Conservation (phyloP, 2,888 invertebrate genomes). For the Noctua fimbriata region DNA sequence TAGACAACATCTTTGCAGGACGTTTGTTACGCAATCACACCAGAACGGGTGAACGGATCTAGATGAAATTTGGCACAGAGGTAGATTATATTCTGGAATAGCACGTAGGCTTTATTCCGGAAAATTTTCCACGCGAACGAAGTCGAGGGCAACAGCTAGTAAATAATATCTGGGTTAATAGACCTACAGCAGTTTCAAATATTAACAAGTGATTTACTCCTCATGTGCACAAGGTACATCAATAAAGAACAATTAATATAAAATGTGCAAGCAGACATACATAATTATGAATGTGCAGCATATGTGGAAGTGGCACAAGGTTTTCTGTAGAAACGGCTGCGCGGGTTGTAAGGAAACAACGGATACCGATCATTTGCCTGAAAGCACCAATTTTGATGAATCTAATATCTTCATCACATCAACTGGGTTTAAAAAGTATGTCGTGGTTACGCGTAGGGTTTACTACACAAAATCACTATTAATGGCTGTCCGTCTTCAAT, state of each 20-base stretch:
- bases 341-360: slow-evolving; percentile 75
- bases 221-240: slow-evolving; percentile 28
- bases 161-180: slow-evolving; percentile 17
- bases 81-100: not conserved
- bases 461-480: not conserved
- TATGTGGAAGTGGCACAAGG: slow-evolving; percentile 85
- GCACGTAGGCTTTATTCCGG: not conserved
- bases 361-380: slow-evolving; percentile 75
- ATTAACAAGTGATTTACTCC: slow-evolving; percentile 27
- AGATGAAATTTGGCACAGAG: not conserved
- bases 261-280: slow-evolving; percentile 73
- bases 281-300: slow-evolving; percentile 73
- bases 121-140: not conserved
- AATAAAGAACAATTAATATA: slow-evolving; percentile 57
- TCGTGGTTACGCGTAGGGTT: not conserved
- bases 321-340: slow-evolving; percentile 79
- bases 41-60: not conserved
- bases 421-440: not conserved
- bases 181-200: slow-evolving; percentile 27
- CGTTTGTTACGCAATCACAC: not conserved
- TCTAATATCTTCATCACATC: slow-evolving; percentile 9
- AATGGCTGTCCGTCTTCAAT: not conserved
- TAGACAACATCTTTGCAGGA: not conserved
- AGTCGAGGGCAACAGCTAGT: not conserved
- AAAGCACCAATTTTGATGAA: slow-evolving; percentile 66